These are phyloP conservation scores for Caenorhabditis parvicauda DNA, from an alignment of 2,888 invertebrate species.

Conservation along the genomic window DNA sequence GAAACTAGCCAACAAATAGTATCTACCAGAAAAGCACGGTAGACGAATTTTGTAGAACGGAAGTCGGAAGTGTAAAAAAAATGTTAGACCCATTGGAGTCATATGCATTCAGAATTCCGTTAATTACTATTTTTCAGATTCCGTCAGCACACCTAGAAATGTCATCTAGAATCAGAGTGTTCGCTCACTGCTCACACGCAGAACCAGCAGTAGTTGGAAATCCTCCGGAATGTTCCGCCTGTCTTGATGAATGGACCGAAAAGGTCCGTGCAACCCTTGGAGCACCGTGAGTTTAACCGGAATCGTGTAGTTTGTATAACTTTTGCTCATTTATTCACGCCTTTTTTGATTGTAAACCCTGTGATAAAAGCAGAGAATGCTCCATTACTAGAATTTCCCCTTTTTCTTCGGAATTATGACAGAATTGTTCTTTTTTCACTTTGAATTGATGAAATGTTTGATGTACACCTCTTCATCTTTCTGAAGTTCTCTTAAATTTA, in stretches of 20 bases:
- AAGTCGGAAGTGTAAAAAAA: too few species aligned
- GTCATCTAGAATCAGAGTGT: constrained; percentile 28
- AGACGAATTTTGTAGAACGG: too few species aligned
- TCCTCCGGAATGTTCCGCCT: constrained; percentile 28
- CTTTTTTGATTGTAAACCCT: background rate
- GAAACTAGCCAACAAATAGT: too few species aligned
- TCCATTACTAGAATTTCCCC: background rate
- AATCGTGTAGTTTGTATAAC: too few species aligned
- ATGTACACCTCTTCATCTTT: background rate
- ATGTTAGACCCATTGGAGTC: too few species aligned
- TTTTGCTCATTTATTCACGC: background rate
- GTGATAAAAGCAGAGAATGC: too few species aligned
- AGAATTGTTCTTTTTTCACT: background rate
- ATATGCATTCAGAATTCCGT: too few species aligned
- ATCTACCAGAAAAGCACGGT: too few species aligned
- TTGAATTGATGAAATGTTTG: background rate
- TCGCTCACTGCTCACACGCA: constrained; percentile 34
- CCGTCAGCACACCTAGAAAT: constrained; percentile 25
- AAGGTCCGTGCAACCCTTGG: constrained; percentile 32
- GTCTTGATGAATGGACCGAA: constrained; percentile 38
- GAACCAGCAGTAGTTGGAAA: constrained; percentile 29
- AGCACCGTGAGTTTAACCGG: too few species aligned
- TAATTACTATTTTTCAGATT: constrained; percentile 15
- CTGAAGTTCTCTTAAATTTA: too few species aligned
- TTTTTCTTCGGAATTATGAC: background rate